Conservation (phyloP, 2,888 invertebrate species). For the Mystacides longicornis region DNA sequence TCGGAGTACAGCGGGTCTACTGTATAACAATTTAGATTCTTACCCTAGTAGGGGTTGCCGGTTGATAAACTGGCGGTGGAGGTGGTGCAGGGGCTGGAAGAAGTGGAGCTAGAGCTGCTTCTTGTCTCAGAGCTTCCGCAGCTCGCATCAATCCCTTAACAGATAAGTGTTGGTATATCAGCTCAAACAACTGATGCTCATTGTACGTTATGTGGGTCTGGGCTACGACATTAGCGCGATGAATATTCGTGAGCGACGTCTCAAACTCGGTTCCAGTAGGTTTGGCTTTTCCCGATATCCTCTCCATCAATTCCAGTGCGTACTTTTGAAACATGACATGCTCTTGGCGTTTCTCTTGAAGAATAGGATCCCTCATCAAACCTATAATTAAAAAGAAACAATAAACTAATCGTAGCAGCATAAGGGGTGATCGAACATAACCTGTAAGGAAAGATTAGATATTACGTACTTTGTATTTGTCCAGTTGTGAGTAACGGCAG, state of each 20-base stretch:
- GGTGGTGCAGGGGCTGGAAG: conserved; percentile 34
- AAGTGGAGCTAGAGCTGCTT: conserved; percentile 59
- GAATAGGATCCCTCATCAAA: conserved; percentile 92
- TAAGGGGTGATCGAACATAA: too few relatives aligned
- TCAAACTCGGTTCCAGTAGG: conserved; percentile 71
- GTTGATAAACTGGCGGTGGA: conserved; percentile 47
- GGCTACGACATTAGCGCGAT: conserved; percentile 89
- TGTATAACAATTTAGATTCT: too few relatives aligned
- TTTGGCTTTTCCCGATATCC: conserved; percentile 82
- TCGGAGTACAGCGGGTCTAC: too few relatives aligned
- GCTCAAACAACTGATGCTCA: conserved; percentile 83
- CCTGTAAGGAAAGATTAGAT: background rate
- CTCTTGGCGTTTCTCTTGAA: conserved; percentile 92
- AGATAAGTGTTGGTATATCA: conserved; percentile 82
- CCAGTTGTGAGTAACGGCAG: conserved; percentile 89
- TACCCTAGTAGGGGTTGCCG: conserved; percentile 47
- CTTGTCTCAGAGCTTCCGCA: conserved; percentile 66
- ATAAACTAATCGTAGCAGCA: too few relatives aligned
- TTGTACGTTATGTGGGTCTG: conserved; percentile 94
- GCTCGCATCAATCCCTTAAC: conserved; percentile 67
- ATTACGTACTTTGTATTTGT: conserved; percentile 70
- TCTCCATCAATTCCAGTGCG: conserved; percentile 81
- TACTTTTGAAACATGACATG: conserved; percentile 95
- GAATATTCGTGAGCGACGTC: conserved; percentile 81
- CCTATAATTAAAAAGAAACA: conserved; percentile 43